Evolutionary conservation across 1,140 invertebrate genomes (phyloP).

Genomic region (Pseudomyrmex concolor): DNA sequence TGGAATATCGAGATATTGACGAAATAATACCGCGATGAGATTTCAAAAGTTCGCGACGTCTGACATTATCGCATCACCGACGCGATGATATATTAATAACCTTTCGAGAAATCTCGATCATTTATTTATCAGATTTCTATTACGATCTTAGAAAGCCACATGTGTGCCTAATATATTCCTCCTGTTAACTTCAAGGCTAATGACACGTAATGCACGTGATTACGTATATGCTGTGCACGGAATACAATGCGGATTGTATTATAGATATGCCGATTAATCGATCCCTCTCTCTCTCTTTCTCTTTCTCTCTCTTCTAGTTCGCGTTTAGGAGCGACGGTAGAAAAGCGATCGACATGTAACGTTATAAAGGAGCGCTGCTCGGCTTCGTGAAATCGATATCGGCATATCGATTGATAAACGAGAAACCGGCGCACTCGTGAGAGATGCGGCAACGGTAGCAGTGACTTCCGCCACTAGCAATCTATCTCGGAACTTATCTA

Average conservation of each 20-base stretch:
- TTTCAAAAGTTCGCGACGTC: neutral
- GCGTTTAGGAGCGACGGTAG: conserved; percentile 7
- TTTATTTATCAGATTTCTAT: conserved; percentile 5
- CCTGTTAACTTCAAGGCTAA: conserved; percentile 19
- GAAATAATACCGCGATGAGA: neutral
- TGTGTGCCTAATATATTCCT: neutral
- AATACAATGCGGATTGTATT: conserved; percentile 24
- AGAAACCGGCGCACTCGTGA: neutral
- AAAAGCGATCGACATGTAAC: conserved; percentile 6
- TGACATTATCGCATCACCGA: conserved; percentile 4
- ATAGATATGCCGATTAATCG: conserved; percentile 35
- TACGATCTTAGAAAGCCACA: neutral
- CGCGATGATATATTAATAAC: neutral
- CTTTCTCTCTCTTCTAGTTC: no score
- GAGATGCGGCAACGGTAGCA: neutral
- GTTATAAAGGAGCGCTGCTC: conserved; percentile 18
- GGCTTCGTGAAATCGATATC: conserved; percentile 52
- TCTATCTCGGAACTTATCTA: conserved; percentile 39
- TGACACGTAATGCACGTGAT: neutral
- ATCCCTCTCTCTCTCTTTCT: neutral
- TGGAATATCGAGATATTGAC: neutral
- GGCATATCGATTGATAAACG: conserved; percentile 54
- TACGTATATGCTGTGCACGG: neutral
- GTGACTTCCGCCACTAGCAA: conserved; percentile 18
- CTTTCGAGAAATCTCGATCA: conserved; percentile 3